These are phyloP conservation scores for Garrulus glandarius DNA, from an alignment of 2,797 vertebrate genomes.

Conservation along the genomic window DNA sequence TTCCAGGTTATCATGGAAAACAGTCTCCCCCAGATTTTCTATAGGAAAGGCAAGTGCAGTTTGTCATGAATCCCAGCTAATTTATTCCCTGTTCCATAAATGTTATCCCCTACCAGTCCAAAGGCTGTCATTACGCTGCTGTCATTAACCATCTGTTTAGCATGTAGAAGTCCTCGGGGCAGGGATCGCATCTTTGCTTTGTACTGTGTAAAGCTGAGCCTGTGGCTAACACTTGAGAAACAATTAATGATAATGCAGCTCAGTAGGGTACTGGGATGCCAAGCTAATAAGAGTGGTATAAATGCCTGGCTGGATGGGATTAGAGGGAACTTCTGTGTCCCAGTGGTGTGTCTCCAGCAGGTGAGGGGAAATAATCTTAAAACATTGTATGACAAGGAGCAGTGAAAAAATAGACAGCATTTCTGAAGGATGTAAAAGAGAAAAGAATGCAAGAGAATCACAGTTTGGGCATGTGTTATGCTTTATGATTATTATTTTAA, in stretches of 20 bases:
- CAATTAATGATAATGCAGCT: slow-evolving; percentile 58
- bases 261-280: slow-evolving; percentile 26
- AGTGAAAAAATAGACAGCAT: background rate
- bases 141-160: slow-evolving; percentile 60
- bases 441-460: background rate
- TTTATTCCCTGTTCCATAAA: slow-evolving; percentile 27
- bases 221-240: slow-evolving; percentile 58
- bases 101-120: slow-evolving; percentile 5
- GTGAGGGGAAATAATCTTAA: slow-evolving; percentile 28
- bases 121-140: background rate
- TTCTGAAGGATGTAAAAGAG: background rate
- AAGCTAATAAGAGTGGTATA: slow-evolving; percentile 51
- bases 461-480: background rate
- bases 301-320: slow-evolving; percentile 48
- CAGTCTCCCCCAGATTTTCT: background rate
- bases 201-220: slow-evolving; percentile 26
- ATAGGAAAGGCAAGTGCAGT: background rate
- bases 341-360: background rate
- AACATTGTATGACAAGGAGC: background rate
- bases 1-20: background rate
- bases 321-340: slow-evolving; percentile 39
- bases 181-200: slow-evolving; percentile 41
- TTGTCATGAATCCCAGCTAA: background rate
- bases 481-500: background rate
- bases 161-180: slow-evolving; percentile 48